A percentile compares a stretch with the other conserved stretches of the same genome.
phyloP scores from a whole-genome alignment of 1,140 invertebrate species.

The Ceratoteleas bidentatus region DNA sequence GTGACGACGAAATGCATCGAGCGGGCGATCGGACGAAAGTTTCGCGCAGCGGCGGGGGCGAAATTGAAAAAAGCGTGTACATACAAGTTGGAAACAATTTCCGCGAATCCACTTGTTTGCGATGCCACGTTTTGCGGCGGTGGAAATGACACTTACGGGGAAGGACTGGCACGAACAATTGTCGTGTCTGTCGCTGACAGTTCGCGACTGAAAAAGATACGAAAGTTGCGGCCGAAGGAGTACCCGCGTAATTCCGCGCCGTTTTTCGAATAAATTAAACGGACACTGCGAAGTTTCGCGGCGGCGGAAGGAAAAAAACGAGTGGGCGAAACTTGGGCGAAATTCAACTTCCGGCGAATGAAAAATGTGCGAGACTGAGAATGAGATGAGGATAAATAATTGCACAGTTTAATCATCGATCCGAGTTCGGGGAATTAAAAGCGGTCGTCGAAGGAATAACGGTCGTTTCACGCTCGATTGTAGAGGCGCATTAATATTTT shows the following conservation, averaged over 20 bases:
- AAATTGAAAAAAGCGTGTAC: conserved; percentile 19
- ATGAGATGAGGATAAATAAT: neutral
- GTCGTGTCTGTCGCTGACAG: conserved; percentile 48
- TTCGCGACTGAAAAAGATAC: conserved; percentile 50
- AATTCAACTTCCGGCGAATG: too few species aligned
- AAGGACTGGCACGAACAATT: conserved; percentile 44
- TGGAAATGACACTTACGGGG: conserved; percentile 57
- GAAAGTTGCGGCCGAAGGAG: conserved; percentile 36
- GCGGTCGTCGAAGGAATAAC: neutral
- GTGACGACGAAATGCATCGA: neutral
- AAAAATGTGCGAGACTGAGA: too few species aligned
- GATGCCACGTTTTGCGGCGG: conserved; percentile 46
- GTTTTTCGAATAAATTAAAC: conserved; percentile 51
- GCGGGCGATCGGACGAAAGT: conserved; percentile 10
- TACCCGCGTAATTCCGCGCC: conserved; percentile 28
- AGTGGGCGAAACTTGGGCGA: too few species aligned
- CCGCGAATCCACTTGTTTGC: conserved; percentile 33
- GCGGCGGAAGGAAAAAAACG: conserved; percentile 10
- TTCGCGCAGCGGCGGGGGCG: conserved; percentile 25
- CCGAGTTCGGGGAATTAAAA: conserved; percentile 4
- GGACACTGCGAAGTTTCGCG: conserved; percentile 15
- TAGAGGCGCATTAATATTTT: conserved; percentile 17
- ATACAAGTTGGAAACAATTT: conserved; percentile 47
- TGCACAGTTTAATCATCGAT: conserved; percentile 12
- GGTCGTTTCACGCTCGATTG: neutral